Base-by-base conservation (phyloP, 2,113 vertebrate genomes). In the Pavo muticus region DNA sequence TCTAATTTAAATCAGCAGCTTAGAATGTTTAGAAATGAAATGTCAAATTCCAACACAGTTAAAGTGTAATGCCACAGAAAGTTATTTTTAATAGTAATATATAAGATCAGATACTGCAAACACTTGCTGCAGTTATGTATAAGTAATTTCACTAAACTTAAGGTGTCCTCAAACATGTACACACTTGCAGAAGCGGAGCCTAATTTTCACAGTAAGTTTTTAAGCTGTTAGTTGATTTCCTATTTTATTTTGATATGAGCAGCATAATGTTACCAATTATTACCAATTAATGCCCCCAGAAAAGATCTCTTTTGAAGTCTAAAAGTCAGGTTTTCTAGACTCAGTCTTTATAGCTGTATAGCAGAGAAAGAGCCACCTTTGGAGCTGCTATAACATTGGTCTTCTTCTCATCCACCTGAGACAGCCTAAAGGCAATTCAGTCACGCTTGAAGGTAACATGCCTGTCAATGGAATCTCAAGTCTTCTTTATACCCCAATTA, bases 81-180 rank as follows among this genome's bases (percentile, higher is more conserved):
- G 39, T 32, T 56, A 56, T 17, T 56, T 56, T 56, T 17, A 56
- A 56, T 30, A 56, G 27, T 30, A 54, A 54, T 54, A 54, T 54
- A 54, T 54, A 92, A 93, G 64, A 37, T 88, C 54, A 85, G 67
- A 72, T 85, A 93, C 54, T 61, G 57, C 56, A 60, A 91, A 76
- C 27, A 59, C 42, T 81, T 76, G 40, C 15, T 23, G 18, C 45
- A 69, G 39, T 85, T 90, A 91, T 56, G 32, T 21, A 39, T 64
- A 68, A 82, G 68, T 79, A 90, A 90, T 88, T 86, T 44, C 72
- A 70, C 50, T 48, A 50, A 90, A 75, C 5, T 73, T 91, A 65
- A 76, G 42, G 79, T 83, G 59, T 47, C 83, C 72, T 84, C 52
- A 45, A 63, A 59, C 37, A 74, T 29, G 37, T 44, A 84, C 84